Base-by-base conservation (phyloP, 2,888 invertebrate species). In the Cheilosia pagana region DNA sequence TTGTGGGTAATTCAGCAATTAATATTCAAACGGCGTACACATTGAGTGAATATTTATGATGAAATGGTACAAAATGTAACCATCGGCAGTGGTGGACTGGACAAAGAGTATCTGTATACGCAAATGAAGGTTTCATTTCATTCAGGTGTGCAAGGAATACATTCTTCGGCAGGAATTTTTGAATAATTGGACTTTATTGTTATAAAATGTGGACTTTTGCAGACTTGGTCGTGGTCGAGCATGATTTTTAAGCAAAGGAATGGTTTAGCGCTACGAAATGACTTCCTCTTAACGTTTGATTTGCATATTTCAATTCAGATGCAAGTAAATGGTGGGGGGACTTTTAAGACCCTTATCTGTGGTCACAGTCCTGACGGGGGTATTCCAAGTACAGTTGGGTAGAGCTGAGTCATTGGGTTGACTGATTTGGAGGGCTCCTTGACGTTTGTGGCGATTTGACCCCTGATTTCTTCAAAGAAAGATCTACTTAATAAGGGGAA, bases 21-120 rank as follows among this genome's bases (percentile, higher is more conserved):
- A 45, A 65, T 76, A 81, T 76, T 76, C 81, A 59, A 43, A 10
- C 21, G 10, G 16, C 81, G 70, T 81, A 45, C 70, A 14, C 76
- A 71, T 65, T 50, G 52, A 76, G 70, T 59, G 68, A 60, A 77
- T 70, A 71, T 76, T 81, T 76, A 71, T 65, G 57, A 81, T 70
- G 52, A 71, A 70, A 55, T 52, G 65, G 41, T 52, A 71, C 52
- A 31, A 60, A 60, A 52, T 21, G 19, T 28, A 43, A 71, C 52
- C 52, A 52, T 31, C 10, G 21, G 2, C 21, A 8, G 25, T 48
- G 35, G 35, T 63, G 8, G 35, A 67, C 50, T 43, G 8, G 55
- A 62, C 60, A 48, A 50, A 10, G 71, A 78, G 21, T 25, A 25
- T 4, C 35, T 45, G 6, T 25, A 35, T 25, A 35, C 3, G 14